phyloP scores from a whole-genome alignment of 2,113 vertebrate genomes.

The Gila orcuttii region DNA sequence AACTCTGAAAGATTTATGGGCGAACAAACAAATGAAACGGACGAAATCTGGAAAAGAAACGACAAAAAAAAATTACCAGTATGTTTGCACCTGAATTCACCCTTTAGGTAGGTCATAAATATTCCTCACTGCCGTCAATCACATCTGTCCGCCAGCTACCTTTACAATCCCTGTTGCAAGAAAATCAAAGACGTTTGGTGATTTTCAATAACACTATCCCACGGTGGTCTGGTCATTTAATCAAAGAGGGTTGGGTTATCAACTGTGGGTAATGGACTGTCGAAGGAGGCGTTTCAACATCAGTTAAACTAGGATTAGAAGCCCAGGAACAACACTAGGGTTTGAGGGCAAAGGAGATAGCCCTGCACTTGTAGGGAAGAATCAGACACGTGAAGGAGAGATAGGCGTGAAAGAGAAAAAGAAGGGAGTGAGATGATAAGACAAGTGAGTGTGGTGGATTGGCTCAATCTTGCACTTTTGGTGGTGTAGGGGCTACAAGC shows the following conservation, averaged over 20 bases:
- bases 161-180: conserved; percentile 62
- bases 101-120: conserved; percentile 71
- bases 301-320: conserved; percentile 75
- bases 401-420: conserved; percentile 11
- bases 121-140: conserved; percentile 66
- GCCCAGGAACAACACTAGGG: conserved; percentile 56
- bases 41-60: conserved; percentile 24
- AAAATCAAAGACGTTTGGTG: not conserved
- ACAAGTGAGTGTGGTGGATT: conserved; percentile 45
- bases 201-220: not conserved
- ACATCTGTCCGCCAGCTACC: conserved; percentile 51
- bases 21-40: conserved; percentile 46
- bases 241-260: conserved; percentile 70
- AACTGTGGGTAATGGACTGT: conserved; percentile 71
- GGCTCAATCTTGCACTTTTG: conserved; percentile 33
- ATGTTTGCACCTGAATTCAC: conserved; percentile 65
- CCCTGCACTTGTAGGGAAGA: conserved; percentile 50
- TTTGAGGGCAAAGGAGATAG: conserved; percentile 69
- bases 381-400: conserved; percentile 13
- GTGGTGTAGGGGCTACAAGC: conserved; percentile 5
- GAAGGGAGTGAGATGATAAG: conserved; percentile 47
- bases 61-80: conserved; percentile 53
- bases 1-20: conserved; percentile 64
- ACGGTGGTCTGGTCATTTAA: conserved; percentile 50
- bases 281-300: conserved; percentile 74